Percentiles rank a stretch among this genome's conserved stretches.
Evolutionary conservation across 2,113 vertebrate genomes (phyloP).

Genomic region (Prunella fulvescens): DNA sequence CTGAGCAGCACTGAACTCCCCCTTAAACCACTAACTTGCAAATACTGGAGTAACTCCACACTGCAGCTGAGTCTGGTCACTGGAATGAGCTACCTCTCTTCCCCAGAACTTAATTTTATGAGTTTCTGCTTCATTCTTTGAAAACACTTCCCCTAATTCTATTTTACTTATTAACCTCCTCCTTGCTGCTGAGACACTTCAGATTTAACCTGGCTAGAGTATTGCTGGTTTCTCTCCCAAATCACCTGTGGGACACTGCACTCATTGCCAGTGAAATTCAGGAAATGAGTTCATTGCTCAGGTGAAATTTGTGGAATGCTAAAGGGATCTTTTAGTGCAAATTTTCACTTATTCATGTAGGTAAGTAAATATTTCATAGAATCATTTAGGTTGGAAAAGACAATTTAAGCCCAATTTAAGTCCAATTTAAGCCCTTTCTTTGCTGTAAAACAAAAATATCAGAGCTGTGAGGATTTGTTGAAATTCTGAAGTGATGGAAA

Average conservation of each 20-base stretch:
- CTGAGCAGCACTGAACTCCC: neutral
- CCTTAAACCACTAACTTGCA: neutral
- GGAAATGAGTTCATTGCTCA: neutral
- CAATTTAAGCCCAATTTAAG: neutral
- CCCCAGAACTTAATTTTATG: neutral
- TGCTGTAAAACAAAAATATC: neutral
- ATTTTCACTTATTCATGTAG: neutral
- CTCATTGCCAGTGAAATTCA: neutral
- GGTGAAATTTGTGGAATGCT: neutral
- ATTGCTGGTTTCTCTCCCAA: neutral
- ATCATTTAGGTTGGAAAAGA: neutral
- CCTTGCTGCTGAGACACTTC: neutral
- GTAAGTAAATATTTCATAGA: neutral
- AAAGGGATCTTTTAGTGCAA: neutral
- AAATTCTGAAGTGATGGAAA: neutral
- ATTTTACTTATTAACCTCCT: neutral
- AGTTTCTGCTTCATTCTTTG: neutral
- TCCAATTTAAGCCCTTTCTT: neutral
- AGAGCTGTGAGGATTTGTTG: neutral
- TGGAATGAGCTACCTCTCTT: neutral
- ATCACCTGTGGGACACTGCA: neutral
- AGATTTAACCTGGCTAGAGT: neutral
- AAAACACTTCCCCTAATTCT: neutral
- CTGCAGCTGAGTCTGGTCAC: neutral
- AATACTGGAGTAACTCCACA: neutral